Base-by-base conservation (phyloP, 2,113 vertebrate species). In the Amia ocellicauda region DNA sequence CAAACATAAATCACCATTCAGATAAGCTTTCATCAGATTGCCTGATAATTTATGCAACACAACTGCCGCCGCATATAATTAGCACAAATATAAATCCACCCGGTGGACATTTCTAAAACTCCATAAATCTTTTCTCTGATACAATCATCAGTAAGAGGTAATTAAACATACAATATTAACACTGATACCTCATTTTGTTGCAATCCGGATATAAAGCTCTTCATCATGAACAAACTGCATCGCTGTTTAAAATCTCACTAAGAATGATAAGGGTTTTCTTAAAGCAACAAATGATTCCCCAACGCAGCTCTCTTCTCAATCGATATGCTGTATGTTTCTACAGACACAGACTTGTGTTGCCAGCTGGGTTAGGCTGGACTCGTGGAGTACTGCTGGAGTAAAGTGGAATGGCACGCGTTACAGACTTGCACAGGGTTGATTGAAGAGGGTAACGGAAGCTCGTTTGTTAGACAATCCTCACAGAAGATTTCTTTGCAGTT, bases 381-480 rank as follows among this genome's bases (percentile, higher is more conserved):
- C 23, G 75, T 83, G 0, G 88, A 90, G 13, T 96, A 97, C 13
- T 94, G 91, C 60, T 90, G 89, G 22, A 97, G 88, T 23, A 98
- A 71, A 53, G 5, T 78, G 3, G 81, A 3, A 63, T 92, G 91
- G 71, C 95, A 98, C 49, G 75, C 27, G 1, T 80, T 77, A 61
- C 96, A 98, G 24, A 96, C 93, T 0, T 66, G 76, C 78, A 93
- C 88, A 0, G 93, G 95, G 60, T 91, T 83, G 58, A 97, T 96
- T 62, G 93, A 97, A 8, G 95, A 96, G 0, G 95, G 93, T 2
- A 98, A 80, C 0, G 94, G 97, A 71, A 97, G 82, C 80, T 94
- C 86, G 0, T 94, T 86, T 2, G 71, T 76, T 0, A 91, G 87
- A 7, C 96, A 97, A 69, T 76, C 74, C 52, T 86, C 77, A 9